phyloP scores from a whole-genome alignment of 2,797 vertebrate genomes.

The Luscinia megarhynchos region DNA sequence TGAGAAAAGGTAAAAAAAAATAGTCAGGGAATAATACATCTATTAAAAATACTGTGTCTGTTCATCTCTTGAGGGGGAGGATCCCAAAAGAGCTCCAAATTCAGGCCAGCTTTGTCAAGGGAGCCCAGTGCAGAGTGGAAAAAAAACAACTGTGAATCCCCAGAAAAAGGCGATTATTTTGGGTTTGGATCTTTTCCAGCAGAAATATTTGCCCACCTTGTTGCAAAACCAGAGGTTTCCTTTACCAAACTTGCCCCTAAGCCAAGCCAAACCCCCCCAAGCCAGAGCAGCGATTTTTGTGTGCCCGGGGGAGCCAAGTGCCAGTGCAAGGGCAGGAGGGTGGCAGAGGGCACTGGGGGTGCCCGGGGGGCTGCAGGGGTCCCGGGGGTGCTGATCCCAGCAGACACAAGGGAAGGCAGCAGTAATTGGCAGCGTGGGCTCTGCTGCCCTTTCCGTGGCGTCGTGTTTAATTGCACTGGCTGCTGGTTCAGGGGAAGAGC shows the following conservation, averaged over 20 bases:
- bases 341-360: neutral
- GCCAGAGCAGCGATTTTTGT: fast-evolving
- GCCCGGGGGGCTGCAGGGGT: neutral
- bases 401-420: fast-evolving
- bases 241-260: neutral
- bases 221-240: neutral
- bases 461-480: conserved; percentile 49
- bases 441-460: neutral
- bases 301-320: neutral
- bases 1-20: neutral
- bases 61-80: neutral
- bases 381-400: neutral
- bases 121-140: fast-evolving
- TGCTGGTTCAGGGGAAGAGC: too few species aligned
- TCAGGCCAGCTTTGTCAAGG: neutral
- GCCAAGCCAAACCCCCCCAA: neutral
- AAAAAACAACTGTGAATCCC: fast-evolving
- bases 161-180: neutral
- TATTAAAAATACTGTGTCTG: fast-evolving
- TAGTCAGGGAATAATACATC: neutral
- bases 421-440: neutral
- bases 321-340: neutral
- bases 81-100: neutral
- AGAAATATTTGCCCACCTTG: neutral
- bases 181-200: neutral